Conservation (phyloP, 2,888 invertebrate species). For the Temnothorax ravouxi region DNA sequence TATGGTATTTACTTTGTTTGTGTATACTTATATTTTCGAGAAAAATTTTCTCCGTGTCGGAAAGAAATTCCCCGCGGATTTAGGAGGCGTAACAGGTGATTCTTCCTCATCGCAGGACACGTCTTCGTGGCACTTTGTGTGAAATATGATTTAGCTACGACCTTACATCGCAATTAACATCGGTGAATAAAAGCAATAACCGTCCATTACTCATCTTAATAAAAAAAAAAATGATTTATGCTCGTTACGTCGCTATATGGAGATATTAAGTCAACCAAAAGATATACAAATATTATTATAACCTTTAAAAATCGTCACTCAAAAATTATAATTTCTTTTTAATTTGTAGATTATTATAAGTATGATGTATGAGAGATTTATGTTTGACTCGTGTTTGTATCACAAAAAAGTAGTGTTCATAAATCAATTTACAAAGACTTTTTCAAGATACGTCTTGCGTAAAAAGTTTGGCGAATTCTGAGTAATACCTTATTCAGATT, state of each 20-base stretch:
- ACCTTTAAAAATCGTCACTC: neutral
- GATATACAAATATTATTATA: neutral
- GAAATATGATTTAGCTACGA: slow-evolving; percentile 42
- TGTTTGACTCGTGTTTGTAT: neutral
- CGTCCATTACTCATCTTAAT: slow-evolving; percentile 11
- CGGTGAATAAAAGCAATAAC: slow-evolving; percentile 12
- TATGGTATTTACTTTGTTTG: too few species aligned
- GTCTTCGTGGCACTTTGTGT: slow-evolving; percentile 32
- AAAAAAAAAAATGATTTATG: slow-evolving; percentile 1
- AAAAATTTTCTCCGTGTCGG: too few species aligned
- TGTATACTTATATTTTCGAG: too few species aligned
- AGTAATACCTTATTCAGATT: neutral
- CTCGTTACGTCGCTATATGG: neutral
- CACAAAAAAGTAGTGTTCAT: neutral
- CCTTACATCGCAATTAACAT: slow-evolving; percentile 39
- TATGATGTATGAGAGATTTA: neutral
- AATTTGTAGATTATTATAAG: neutral
- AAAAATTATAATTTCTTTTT: neutral
- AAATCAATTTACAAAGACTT: neutral
- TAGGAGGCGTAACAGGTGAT: slow-evolving; percentile 67
- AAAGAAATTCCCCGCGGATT: slow-evolving; percentile 64
- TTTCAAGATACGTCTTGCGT: neutral
- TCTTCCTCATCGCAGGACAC: slow-evolving; percentile 57
- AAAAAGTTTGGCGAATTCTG: neutral
- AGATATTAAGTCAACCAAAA: neutral